A percentile compares a stretch with the other conserved stretches of the same genome.
Evolutionary conservation across 2,113 vertebrate genomes (phyloP).

Genomic region (Megalops atlanticus): DNA sequence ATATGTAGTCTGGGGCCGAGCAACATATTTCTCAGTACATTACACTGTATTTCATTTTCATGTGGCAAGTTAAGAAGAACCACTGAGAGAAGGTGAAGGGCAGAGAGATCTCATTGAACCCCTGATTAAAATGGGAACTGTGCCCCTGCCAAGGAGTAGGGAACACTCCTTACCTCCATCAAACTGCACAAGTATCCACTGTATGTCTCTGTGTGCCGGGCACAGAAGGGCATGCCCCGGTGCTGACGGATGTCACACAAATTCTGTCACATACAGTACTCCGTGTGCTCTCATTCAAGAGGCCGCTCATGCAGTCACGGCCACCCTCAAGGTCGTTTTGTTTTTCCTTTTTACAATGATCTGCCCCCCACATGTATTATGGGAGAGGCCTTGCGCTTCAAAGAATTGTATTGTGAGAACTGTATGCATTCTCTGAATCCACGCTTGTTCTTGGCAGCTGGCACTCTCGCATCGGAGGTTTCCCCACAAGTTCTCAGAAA

Average conservation of each 20-base stretch:
- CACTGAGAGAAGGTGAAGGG: background rate
- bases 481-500: background rate
- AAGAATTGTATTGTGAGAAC: background rate
- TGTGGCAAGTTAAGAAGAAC: background rate
- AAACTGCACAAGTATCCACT: too few relatives aligned
- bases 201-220: background rate
- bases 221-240: background rate
- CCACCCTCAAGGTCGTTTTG: background rate
- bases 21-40: too few relatives aligned
- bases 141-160: background rate
- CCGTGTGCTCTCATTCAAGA: background rate
- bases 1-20: too few relatives aligned
- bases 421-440: too few relatives aligned
- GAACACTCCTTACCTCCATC: background rate
- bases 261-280: background rate
- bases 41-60: too few relatives aligned
- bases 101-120: background rate
- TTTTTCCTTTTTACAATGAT: background rate
- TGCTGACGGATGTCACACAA: background rate
- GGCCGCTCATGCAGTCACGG: background rate
- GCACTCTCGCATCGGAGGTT: background rate
- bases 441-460: background rate
- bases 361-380: background rate
- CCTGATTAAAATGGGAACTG: background rate
- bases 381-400: background rate